Conservation (phyloP, 1,140 invertebrate genomes). For the Drosophila mojavensis region DNA sequence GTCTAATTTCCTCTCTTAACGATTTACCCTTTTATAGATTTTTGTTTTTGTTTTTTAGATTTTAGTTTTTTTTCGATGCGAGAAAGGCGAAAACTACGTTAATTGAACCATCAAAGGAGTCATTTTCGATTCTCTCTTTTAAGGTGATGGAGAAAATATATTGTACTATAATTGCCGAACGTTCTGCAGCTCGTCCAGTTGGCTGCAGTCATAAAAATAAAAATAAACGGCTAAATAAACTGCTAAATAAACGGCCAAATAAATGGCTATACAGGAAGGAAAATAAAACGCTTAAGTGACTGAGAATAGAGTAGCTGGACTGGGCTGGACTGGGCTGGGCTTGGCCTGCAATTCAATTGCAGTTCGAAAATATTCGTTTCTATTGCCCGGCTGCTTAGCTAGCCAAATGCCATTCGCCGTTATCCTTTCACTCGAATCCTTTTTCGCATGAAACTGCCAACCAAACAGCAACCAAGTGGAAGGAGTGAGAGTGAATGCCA, state of each 20-base stretch:
- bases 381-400: conserved; percentile 19
- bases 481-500: conserved; percentile 25
- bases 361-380: conserved; percentile 28
- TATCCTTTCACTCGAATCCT: conserved; percentile 33
- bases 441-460: conserved; percentile 26
- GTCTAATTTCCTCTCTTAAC: background rate
- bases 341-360: conserved; percentile 44
- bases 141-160: conserved; percentile 43
- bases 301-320: conserved; percentile 3
- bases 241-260: conserved; percentile 37
- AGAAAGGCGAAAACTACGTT: conserved; percentile 13
- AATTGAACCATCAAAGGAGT: conserved; percentile 36
- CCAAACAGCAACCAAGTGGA: background rate
- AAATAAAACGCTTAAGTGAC: conserved; percentile 19
- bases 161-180: conserved; percentile 40
- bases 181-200: conserved; percentile 13
- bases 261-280: conserved; percentile 13
- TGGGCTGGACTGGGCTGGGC: background rate
- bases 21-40: background rate
- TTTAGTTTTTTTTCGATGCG: background rate
- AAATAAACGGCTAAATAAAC: conserved; percentile 44
- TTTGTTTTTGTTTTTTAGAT: background rate
- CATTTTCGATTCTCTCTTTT: conserved; percentile 23
- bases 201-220: conserved; percentile 38
- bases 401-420: conserved; percentile 14